Evolutionary conservation across 2,888 invertebrate species (phyloP).

Genomic region (Anorthoa munda): DNA sequence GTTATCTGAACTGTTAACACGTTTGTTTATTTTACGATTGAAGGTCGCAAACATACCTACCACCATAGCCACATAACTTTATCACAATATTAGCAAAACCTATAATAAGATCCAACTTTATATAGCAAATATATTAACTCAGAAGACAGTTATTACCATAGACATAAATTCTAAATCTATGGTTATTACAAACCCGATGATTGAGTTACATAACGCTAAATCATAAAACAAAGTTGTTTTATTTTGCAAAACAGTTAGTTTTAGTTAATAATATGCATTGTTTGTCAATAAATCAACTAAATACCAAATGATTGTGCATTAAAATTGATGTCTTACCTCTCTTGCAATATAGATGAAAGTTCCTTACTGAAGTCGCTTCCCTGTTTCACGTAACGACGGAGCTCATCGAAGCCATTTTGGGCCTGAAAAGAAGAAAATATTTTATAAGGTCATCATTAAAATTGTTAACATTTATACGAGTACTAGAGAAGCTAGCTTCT

Average conservation of each 20-base stretch:
- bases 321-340: constrained; percentile 93
- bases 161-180: no score
- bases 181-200: background rate
- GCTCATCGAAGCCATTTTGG: constrained; percentile 98
- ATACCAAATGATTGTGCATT: background rate
- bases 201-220: constrained; percentile 4
- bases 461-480: no score
- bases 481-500: no score
- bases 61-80: background rate
- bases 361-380: constrained; percentile 99
- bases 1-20: constrained; percentile 36
- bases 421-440: constrained; percentile 92
- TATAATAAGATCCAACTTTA: background rate
- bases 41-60: constrained; percentile 36
- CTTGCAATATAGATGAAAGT: constrained; percentile 96
- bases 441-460: background rate
- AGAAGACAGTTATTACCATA: constrained; percentile 14
- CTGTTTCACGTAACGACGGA: constrained; percentile 97
- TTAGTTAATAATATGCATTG: background rate
- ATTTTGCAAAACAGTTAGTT: background rate
- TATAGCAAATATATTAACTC: constrained; percentile 16
- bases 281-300: background rate
- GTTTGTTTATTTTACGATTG: constrained; percentile 37
- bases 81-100: constrained; percentile 17
- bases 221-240: background rate